Evolutionary conservation across 1,140 invertebrate genomes (phyloP).

Genomic region (Wiebesia pumilae): DNA sequence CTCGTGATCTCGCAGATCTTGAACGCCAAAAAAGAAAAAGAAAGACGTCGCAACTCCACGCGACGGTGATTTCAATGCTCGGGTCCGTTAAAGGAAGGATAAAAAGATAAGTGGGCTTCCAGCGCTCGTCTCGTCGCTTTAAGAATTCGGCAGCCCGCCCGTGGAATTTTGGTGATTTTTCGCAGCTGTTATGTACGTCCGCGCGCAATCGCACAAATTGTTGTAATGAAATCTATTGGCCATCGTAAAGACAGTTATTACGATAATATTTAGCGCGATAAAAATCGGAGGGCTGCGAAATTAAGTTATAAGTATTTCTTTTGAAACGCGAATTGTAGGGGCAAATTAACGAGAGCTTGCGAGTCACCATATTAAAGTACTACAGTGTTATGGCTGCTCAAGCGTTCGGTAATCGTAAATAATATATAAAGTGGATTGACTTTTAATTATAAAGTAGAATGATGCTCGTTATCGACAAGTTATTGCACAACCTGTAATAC

Average conservation of each 20-base stretch:
- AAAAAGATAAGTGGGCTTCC: neutral
- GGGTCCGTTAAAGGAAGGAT: conserved; percentile 6
- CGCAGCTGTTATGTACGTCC: neutral
- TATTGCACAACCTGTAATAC: neutral
- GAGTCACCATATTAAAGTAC: neutral
- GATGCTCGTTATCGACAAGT: neutral
- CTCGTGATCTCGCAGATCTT: neutral
- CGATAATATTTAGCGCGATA: neutral
- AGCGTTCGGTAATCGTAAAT: neutral
- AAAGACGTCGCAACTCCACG: neutral
- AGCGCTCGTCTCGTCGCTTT: neutral
- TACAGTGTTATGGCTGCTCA: neutral
- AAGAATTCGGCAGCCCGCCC: neutral
- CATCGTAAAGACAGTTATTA: neutral
- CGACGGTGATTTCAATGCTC: conserved; percentile 47
- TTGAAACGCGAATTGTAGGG: neutral
- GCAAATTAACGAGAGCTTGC: neutral
- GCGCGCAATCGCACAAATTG: neutral
- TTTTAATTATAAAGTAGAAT: neutral
- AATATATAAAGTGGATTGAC: neutral
- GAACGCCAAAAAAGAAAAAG: neutral
- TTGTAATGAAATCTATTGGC: neutral
- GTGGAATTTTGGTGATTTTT: neutral
- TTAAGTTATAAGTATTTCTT: neutral
- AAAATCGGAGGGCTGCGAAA: neutral